Evolutionary conservation across 2,888 invertebrate genomes (phyloP).

Genomic region (Agrilus mali): DNA sequence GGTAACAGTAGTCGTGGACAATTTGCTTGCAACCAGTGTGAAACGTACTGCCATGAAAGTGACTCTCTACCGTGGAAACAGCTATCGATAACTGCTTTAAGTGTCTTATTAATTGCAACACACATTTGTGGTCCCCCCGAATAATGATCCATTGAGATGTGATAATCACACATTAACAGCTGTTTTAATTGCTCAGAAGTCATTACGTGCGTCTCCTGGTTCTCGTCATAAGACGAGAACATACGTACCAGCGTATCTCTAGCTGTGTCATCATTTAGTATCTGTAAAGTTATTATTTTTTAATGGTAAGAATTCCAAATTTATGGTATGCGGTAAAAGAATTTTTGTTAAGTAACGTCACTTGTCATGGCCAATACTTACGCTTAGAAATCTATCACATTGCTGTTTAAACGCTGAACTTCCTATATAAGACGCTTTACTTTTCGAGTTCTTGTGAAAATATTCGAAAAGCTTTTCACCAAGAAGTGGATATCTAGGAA

Average conservation of each 20-base stretch:
- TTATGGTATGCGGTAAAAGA: too few relatives aligned
- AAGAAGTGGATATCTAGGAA: conserved; percentile 64
- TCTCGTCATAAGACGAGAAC: conserved; percentile 34
- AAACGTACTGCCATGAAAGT: conserved; percentile 62
- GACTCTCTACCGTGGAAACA: conserved; percentile 70
- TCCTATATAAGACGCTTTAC: conserved; percentile 49
- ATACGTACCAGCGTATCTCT: conserved; percentile 58
- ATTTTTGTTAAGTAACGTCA: too few relatives aligned
- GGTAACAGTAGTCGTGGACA: conserved; percentile 64
- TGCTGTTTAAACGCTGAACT: conserved; percentile 56
- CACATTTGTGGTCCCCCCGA: conserved; percentile 47
- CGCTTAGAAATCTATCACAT: conserved; percentile 50
- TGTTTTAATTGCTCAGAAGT: conserved; percentile 51
- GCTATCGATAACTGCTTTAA: conserved; percentile 60
- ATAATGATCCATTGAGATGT: conserved; percentile 68
- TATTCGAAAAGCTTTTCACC: conserved; percentile 54
- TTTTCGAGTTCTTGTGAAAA: conserved; percentile 46
- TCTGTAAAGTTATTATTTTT: conserved; percentile 23
- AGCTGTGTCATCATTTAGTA: conserved; percentile 42
- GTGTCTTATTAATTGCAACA: conserved; percentile 52
- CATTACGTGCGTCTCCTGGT: conserved; percentile 42
- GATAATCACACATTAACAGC: conserved; percentile 60
- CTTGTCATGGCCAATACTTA: conserved; percentile 22
- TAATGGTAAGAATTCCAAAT: too few relatives aligned
- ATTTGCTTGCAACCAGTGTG: conserved; percentile 71